phyloP scores from a whole-genome alignment of 2,888 invertebrate species.

The Apeira syringaria region DNA sequence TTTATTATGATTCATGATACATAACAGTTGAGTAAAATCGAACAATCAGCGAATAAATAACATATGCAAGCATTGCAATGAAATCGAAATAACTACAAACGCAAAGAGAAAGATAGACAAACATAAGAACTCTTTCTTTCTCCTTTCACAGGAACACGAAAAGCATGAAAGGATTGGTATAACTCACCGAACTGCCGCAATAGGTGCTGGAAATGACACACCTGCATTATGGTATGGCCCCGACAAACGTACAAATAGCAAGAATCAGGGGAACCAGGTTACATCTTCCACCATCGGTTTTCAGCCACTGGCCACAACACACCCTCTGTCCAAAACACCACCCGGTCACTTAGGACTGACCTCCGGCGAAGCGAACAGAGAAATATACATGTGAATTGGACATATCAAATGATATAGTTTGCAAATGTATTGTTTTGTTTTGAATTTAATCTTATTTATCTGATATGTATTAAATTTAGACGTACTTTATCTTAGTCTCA shows the following conservation, averaged over 20 bases:
- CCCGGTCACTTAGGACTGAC: conserved; percentile 44
- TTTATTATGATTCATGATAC: too few relatives aligned
- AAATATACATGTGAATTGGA: conserved; percentile 27
- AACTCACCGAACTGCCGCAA: conserved; percentile 82
- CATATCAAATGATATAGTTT: too few relatives aligned
- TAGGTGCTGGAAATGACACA: conserved; percentile 84
- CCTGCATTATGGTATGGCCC: conserved; percentile 80
- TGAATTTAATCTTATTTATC: too few relatives aligned
- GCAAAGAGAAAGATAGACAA: conserved; percentile 9
- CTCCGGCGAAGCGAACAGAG: conserved; percentile 14
- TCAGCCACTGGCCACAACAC: conserved; percentile 61
- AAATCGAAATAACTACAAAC: background rate
- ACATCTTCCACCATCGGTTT: conserved; percentile 46
- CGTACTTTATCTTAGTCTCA: too few relatives aligned
- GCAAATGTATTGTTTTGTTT: too few relatives aligned
- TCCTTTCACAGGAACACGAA: conserved; percentile 21
- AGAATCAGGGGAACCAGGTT: conserved; percentile 52
- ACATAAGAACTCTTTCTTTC: conserved; percentile 3
- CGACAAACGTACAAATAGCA: conserved; percentile 66
- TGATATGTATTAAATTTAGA: too few relatives aligned
- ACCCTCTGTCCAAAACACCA: conserved; percentile 81
- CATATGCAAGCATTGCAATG: conserved; percentile 24
- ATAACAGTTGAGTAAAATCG: too few relatives aligned
- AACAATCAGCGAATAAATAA: conserved; percentile 1
- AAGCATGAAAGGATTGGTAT: conserved; percentile 40